These are phyloP conservation scores for Drosophila diplacantha DNA, from an alignment of 2,888 invertebrate species.

Conservation along the genomic window DNA sequence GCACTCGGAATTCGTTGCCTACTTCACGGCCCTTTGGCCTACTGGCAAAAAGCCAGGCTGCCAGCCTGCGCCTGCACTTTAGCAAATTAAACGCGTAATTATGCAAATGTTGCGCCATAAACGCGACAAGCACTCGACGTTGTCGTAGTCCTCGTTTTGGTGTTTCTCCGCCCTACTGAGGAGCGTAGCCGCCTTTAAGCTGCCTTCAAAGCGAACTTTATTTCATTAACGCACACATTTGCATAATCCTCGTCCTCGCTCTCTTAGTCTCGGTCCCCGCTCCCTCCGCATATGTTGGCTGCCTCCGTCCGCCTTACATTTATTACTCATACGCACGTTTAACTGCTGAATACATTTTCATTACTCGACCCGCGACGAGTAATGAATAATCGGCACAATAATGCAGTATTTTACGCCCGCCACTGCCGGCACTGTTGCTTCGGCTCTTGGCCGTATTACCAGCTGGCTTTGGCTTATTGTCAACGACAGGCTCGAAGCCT, in stretches of 20 bases:
- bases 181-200: conserved; percentile 48
- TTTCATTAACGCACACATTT: conserved; percentile 70
- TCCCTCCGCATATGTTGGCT: conserved; percentile 21
- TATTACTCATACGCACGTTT: conserved; percentile 69
- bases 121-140: conserved; percentile 63
- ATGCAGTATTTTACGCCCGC: conserved; percentile 35
- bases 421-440: conserved; percentile 18
- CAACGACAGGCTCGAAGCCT: conserved; percentile 2
- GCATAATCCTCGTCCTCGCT: conserved; percentile 53
- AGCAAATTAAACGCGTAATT: conserved; percentile 70
- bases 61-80: conserved; percentile 63
- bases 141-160: conserved; percentile 26
- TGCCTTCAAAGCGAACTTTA: conserved; percentile 64
- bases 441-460: conserved; percentile 7
- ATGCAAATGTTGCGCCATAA: conserved; percentile 69
- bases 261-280: background rate
- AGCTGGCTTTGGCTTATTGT: conserved; percentile 26
- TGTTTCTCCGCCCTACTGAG: background rate
- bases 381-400: conserved; percentile 66
- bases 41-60: conserved; percentile 32
- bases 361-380: conserved; percentile 54
- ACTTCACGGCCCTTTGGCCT: conserved; percentile 22
- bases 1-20: conserved; percentile 34
- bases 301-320: conserved; percentile 47
- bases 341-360: conserved; percentile 68